Conservation (phyloP, 2,113 vertebrate genomes). For the Varanus komodoensis region DNA sequence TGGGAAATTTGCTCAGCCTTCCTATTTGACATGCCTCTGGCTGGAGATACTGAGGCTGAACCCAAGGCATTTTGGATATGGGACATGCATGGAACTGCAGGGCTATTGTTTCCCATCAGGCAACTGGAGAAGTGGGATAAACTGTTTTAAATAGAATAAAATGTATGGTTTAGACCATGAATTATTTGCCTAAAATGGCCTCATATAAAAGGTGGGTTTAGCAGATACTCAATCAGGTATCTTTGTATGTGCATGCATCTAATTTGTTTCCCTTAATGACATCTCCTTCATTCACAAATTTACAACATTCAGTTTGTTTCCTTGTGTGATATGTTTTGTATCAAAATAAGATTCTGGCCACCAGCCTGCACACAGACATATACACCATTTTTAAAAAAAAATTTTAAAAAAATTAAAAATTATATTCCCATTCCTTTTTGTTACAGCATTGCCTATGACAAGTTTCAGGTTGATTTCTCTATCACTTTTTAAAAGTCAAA, state of each 20-base stretch:
- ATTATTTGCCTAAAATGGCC: too few species aligned
- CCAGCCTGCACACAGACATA: not conserved
- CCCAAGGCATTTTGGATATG: not conserved
- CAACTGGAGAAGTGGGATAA: too few species aligned
- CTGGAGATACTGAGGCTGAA: not conserved
- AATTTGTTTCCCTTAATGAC: not conserved
- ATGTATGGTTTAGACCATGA: too few species aligned
- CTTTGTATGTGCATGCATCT: not conserved
- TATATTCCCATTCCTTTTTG: not conserved
- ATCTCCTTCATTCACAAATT: not conserved
- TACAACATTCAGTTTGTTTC: not conserved
- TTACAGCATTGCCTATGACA: not conserved
- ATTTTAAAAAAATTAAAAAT: not conserved
- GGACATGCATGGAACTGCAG: not conserved
- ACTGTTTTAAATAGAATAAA: too few species aligned
- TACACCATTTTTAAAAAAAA: not conserved
- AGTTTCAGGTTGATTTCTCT: not conserved
- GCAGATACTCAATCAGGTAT: too few species aligned
- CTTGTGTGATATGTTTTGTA: not conserved
- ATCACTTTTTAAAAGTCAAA: not conserved
- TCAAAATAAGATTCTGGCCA: not conserved
- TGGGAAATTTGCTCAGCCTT: too few species aligned
- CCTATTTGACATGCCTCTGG: not conserved
- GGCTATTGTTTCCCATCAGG: too few species aligned
- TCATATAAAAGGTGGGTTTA: too few species aligned